A percentile compares a stretch with the other conserved stretches of the same genome.
Evolutionary conservation across 2,888 invertebrate genomes (phyloP).

Genomic region (Pterostichus niger): DNA sequence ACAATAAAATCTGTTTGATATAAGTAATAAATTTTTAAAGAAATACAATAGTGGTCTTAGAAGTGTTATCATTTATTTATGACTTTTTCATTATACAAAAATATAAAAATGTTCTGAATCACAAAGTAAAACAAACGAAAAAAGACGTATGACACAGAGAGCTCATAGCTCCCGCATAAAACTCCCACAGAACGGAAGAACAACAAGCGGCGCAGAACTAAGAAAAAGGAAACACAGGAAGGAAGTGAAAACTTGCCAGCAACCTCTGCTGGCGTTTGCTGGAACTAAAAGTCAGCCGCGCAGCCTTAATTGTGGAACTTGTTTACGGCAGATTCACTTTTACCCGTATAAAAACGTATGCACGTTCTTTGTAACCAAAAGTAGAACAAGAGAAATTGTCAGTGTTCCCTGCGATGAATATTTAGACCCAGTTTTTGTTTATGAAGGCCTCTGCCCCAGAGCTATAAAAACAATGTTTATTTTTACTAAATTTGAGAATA

Average conservation of each 20-base stretch:
- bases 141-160: constrained; percentile 11
- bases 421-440: constrained; percentile 33
- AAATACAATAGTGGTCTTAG: neutral
- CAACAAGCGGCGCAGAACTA: constrained; percentile 38
- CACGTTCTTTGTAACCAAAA: constrained; percentile 24
- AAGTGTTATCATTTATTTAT: constrained; percentile 44
- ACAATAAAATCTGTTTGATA: too few relatives aligned
- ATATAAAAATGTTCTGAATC: constrained; percentile 28
- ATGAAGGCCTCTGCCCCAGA: neutral
- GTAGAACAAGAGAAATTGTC: neutral
- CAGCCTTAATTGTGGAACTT: constrained; percentile 57
- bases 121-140: constrained; percentile 44
- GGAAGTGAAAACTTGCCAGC: constrained; percentile 59
- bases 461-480: constrained; percentile 24
- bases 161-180: constrained; percentile 7
- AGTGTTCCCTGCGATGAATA: constrained; percentile 28
- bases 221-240: constrained; percentile 45
- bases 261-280: constrained; percentile 16
- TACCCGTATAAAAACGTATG: constrained; percentile 48
- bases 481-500: neutral
- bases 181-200: constrained; percentile 39
- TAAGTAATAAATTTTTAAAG: neutral
- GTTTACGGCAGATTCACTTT: constrained; percentile 63
- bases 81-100: constrained; percentile 28
- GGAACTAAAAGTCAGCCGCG: constrained; percentile 23